These are phyloP conservation scores for Phyllotreta striolata DNA, from an alignment of 2,888 invertebrate genomes.

Conservation along the genomic window DNA sequence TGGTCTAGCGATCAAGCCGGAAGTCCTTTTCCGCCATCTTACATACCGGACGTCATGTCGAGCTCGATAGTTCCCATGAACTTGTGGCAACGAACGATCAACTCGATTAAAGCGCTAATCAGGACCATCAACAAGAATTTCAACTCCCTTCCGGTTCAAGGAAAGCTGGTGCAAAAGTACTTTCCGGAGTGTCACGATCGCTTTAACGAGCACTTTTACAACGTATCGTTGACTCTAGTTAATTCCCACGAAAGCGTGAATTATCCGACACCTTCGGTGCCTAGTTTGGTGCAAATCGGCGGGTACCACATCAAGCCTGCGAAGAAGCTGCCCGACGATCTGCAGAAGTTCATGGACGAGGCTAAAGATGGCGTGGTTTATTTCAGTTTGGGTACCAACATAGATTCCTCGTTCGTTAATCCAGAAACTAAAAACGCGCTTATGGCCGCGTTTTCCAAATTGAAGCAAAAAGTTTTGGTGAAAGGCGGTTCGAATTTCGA, in stretches of 20 bases:
- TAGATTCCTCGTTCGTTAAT: conserved; percentile 65
- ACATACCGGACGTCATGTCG: conserved; percentile 62
- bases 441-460: conserved; percentile 64
- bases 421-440: conserved; percentile 63
- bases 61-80: conserved; percentile 59
- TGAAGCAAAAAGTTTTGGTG: conserved; percentile 72
- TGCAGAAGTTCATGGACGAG: conserved; percentile 63
- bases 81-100: conserved; percentile 61
- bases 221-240: conserved; percentile 48
- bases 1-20: conserved; percentile 60
- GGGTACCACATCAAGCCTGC: conserved; percentile 61
- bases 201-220: conserved; percentile 42
- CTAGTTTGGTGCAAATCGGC: conserved; percentile 66
- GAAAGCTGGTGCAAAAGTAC: conserved; percentile 46
- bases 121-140: conserved; percentile 34
- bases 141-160: conserved; percentile 42
- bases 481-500: conserved; percentile 69
- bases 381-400: conserved; percentile 68
- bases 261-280: conserved; percentile 62
- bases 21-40: conserved; percentile 62
- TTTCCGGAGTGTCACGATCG: conserved; percentile 47
- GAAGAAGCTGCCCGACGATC: conserved; percentile 55
- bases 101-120: neutral
- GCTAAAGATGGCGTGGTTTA: conserved; percentile 65
- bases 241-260: conserved; percentile 63